Base-by-base conservation (phyloP, 2,113 vertebrate genomes). In the Astur gentilis region DNA sequence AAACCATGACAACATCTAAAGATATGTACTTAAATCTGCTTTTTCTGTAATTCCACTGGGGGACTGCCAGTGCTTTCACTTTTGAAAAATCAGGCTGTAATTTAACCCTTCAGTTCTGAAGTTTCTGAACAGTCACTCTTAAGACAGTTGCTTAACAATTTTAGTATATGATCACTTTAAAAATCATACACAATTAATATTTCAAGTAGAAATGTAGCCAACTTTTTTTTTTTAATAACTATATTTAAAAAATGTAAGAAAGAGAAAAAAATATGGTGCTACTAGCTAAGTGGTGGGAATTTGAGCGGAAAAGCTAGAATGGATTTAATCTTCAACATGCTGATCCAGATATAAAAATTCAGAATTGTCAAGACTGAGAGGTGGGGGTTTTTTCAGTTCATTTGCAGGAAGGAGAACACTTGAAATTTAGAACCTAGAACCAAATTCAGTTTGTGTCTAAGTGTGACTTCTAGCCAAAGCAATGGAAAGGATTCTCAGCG, bases 321-420 rank as follows among this genome's bases (percentile, higher is more conserved):
- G 3, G 22, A 31, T 10, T 61, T 81, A 2, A 54, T 13, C 15
- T 70, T 82, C 20, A 29, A 23, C 3, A 5, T 23, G 21, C 2
- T 44, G 14, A 57, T 54, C 10, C 2, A 4, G 44, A 66, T 62
- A 32, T 3, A 81, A 47, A 91, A 88, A 26, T 18, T 32, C 16
- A 55, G 40, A 88, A 10, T 25, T 65, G 0, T 32, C n/a, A 64
- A 13, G 45, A 31, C 8, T 65, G 14, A 45, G 47, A 13, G 11
- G 7, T 25, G 31, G 4, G 0, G 0, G 6, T 13, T 23, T 26
- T 69, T 69, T 7, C 8, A 26, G 3, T 40, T 67, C 10, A 25
- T n/a, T 55, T 40, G 5, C 11, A 42, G 23, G 62, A 88, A 58
- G 13, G 0, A 57, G 8, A 79, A 29, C 6, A 79, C 21, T 10